Conservation (phyloP, 2,113 vertebrate genomes). For the Rhagologus leucostigma region DNA sequence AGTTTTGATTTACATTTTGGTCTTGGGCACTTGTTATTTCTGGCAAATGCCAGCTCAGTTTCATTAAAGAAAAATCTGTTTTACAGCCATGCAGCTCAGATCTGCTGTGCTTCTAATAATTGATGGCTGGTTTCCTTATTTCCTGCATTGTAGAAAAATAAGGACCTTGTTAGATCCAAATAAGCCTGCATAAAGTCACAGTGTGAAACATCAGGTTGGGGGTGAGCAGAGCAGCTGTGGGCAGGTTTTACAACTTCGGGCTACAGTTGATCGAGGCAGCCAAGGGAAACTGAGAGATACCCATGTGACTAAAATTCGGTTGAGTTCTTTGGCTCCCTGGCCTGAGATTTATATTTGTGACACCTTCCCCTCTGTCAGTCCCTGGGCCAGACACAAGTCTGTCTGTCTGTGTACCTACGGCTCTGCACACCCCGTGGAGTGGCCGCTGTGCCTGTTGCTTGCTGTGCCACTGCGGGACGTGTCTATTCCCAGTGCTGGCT, state of each 20-base stretch:
- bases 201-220: slow-evolving; percentile 56
- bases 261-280: neutral
- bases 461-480: neutral
- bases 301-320: slow-evolving; percentile 31
- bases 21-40: slow-evolving; percentile 82
- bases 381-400: slow-evolving; percentile 35
- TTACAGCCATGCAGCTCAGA: slow-evolving; percentile 56
- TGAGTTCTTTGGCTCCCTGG: slow-evolving; percentile 28
- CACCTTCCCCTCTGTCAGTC: slow-evolving; percentile 40
- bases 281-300: slow-evolving; percentile 31
- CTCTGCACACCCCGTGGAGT: neutral
- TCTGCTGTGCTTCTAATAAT: slow-evolving; percentile 63
- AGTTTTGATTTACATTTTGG: slow-evolving; percentile 81
- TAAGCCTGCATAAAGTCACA: slow-evolving; percentile 67
- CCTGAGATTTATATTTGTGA: slow-evolving; percentile 54
- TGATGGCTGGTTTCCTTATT: slow-evolving; percentile 71
- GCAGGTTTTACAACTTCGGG: slow-evolving; percentile 32
- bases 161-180: slow-evolving; percentile 69
- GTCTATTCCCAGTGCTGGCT: neutral
- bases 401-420: neutral
- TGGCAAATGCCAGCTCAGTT: slow-evolving; percentile 73
- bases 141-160: slow-evolving; percentile 71
- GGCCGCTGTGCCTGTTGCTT: neutral
- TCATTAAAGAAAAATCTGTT: slow-evolving; percentile 83
- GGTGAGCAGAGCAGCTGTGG: slow-evolving; percentile 39